phyloP scores from a whole-genome alignment of 2,888 invertebrate species.

The Epirrhoe tristata region DNA sequence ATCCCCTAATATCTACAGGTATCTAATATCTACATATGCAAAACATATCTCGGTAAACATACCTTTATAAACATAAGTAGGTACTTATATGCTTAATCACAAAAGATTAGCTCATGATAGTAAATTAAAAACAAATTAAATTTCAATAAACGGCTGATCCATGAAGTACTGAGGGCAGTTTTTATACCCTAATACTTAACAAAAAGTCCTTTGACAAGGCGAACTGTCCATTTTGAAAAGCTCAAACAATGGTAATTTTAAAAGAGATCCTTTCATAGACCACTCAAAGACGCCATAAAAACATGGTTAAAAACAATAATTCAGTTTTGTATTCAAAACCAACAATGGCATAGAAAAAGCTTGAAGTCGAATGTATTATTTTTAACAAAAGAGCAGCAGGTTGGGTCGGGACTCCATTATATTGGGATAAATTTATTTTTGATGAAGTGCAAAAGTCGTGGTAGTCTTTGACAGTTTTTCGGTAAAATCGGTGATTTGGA shows the following conservation, averaged over 20 bases:
- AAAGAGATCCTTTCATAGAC: conserved; percentile 62
- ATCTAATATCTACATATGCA: no score
- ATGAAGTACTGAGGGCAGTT: conserved; percentile 9
- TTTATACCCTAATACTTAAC: conserved; percentile 26
- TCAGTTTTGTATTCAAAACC: conserved; percentile 61
- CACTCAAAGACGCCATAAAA: conserved; percentile 66
- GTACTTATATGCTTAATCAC: no score
- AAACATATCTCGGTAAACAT: no score
- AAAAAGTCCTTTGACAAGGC: conserved; percentile 48
- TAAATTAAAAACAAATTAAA: conserved; percentile 23
- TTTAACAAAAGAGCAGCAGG: conserved; percentile 72
- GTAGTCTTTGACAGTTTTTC: conserved; percentile 71
- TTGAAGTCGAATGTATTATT: conserved; percentile 45
- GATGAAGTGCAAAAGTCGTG: conserved; percentile 84
- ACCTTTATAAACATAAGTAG: no score
- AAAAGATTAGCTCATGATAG: no score
- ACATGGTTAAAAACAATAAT: conserved; percentile 77
- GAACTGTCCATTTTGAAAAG: conserved; percentile 49
- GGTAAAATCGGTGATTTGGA: conserved; percentile 67
- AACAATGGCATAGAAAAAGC: conserved; percentile 63
- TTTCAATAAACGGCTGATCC: conserved; percentile 8
- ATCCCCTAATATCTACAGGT: no score
- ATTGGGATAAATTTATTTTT: conserved; percentile 78
- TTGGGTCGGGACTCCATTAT: conserved; percentile 69
- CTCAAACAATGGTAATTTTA: conserved; percentile 56